phyloP scores from a whole-genome alignment of 2,797 vertebrate species.

The Lophius americanus region DNA sequence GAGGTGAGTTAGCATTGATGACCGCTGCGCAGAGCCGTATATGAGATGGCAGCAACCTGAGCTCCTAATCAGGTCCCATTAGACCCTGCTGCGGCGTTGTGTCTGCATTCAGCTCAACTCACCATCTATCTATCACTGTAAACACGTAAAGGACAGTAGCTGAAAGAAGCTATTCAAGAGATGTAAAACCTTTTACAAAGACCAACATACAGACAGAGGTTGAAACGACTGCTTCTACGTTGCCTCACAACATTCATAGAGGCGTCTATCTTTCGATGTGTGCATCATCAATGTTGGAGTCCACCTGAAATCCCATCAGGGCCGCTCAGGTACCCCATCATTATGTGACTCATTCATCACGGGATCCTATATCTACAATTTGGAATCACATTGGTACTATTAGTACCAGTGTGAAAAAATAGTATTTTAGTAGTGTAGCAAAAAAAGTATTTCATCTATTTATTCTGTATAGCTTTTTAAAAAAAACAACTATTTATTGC shows the following conservation, averaged over 20 bases:
- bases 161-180: slow-evolving; percentile 14
- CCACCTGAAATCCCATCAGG: too few relatives aligned
- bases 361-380: too few relatives aligned
- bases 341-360: too few relatives aligned
- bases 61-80: slow-evolving; percentile 81
- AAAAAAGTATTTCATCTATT: too few relatives aligned
- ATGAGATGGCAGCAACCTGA: slow-evolving; percentile 79
- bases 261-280: too few relatives aligned
- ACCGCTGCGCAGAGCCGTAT: slow-evolving; percentile 70
- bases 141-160: slow-evolving; percentile 30
- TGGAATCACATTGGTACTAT: too few relatives aligned
- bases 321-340: too few relatives aligned
- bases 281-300: too few relatives aligned
- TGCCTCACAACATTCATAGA: background rate
- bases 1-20: slow-evolving; percentile 73
- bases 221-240: slow-evolving; percentile 15
- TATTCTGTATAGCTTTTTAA: too few relatives aligned
- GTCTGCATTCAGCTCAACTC: slow-evolving; percentile 57
- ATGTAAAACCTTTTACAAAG: background rate
- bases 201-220: slow-evolving; percentile 7
- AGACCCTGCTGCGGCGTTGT: slow-evolving; percentile 42
- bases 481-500: too few relatives aligned
- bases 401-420: too few relatives aligned
- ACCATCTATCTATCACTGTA: slow-evolving; percentile 33
- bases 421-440: too few relatives aligned